These are phyloP conservation scores for Vireo altiloquus DNA, from an alignment of 2,113 vertebrate species.

Conservation along the genomic window DNA sequence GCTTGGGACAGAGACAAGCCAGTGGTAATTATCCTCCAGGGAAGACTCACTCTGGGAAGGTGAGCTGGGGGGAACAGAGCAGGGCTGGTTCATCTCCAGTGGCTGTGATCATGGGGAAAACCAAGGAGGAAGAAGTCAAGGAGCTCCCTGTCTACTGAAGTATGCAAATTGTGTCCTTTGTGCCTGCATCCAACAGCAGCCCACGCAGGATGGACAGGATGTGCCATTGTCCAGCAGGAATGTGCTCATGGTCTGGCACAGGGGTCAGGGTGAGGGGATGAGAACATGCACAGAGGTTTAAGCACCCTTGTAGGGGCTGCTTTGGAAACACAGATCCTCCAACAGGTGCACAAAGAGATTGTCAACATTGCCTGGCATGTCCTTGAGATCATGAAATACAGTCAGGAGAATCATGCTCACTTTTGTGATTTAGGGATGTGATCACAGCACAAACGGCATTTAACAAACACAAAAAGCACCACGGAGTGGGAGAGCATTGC, in stretches of 20 bases:
- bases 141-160: not conserved
- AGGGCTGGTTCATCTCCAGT: not conserved
- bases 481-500: accelerated
- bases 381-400: not conserved
- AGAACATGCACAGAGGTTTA: not conserved
- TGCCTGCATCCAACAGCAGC: constrained; percentile 11
- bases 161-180: constrained; percentile 5
- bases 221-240: constrained; percentile 2
- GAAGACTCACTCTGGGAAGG: not conserved
- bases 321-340: not conserved
- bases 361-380: not conserved
- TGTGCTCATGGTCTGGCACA: not conserved
- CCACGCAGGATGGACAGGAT: not conserved
- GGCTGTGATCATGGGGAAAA: constrained; percentile 1
- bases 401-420: not conserved
- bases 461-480: not conserved
- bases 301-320: not conserved
- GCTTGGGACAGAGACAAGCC: not conserved
- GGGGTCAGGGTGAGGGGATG: not conserved
- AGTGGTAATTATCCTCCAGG: not conserved
- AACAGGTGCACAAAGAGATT: not conserved
- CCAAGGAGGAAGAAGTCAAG: not conserved
- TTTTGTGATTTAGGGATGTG: not conserved
- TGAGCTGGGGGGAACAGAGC: not conserved
- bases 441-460: not conserved